Base-by-base conservation (phyloP, 2,888 invertebrate species). In the Pheosia tremula region DNA sequence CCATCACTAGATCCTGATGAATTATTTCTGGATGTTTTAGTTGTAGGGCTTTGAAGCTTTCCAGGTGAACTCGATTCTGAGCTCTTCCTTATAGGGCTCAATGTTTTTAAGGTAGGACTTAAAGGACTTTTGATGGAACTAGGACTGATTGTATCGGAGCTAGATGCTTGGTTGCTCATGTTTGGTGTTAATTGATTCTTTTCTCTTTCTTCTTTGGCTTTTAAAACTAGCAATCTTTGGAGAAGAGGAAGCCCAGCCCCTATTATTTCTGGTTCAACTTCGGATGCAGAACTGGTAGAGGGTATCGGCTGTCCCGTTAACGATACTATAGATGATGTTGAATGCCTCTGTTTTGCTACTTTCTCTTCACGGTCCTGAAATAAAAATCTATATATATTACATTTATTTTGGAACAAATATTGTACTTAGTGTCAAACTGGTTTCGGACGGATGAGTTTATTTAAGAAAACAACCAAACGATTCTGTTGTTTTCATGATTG, bases 181-280 rank as follows among this genome's bases (percentile, higher is more conserved):
- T 87, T 82, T 4, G 91, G 90, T 5, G 92, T 92, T 1, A 93
- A 74, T 73, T 91, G 91, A 71, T 91, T 92, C 61, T 93, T 87
- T 57, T 95, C 95, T 67, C 93, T 91, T 72, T 97, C 97, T 85
- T 96, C 96, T 88, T 96, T 97, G 43, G 96, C 96, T 91, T 97
- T 97, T 56, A 97, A 91, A 68, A 97, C 90, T 38, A 97, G 93
- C 65, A 97, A 93, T 69, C 97, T 94, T 85, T 97, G 97, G 38
- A 97, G 87, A 5, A 97, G 94, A 5, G 97, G 96, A 59, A 97
- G 93, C 58, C 96, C 96, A 68, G 95, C 95, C 57, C 96, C 96
- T 61, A 96, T 95, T 11, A 96, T 94, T 87, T 96, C 96, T 11
- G 94, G 90, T 83, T 95, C 95, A 59, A 80, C 86, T 72, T 90